Conservation (phyloP, 2,113 vertebrate species). For the Tringa solitaria region DNA sequence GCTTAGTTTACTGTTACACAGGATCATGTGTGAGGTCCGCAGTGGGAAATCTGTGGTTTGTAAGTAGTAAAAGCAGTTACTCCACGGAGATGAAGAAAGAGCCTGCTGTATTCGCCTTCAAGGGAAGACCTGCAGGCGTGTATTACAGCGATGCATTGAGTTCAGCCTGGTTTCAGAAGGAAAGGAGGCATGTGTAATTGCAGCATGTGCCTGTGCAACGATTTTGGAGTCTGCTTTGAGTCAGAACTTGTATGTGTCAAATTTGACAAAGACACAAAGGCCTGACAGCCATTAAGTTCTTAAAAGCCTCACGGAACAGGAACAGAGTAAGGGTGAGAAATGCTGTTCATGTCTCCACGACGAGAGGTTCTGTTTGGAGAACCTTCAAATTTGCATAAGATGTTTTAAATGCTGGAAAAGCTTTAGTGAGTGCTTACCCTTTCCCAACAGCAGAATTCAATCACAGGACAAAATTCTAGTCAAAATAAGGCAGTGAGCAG, state of each 20-base stretch:
- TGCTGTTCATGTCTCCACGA: fast-evolving
- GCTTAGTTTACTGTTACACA: background rate
- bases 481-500: background rate
- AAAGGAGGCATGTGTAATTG: background rate
- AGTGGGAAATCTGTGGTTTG: background rate
- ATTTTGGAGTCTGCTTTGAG: background rate
- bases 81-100: background rate
- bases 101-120: background rate
- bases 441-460: background rate
- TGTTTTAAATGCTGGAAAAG: background rate
- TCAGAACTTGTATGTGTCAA: background rate
- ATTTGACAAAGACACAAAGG: background rate
- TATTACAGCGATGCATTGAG: background rate
- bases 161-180: background rate
- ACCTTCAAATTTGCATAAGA: background rate
- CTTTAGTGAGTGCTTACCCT: background rate
- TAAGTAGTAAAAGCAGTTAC: background rate
- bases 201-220: background rate
- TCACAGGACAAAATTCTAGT: background rate
- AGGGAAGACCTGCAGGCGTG: background rate
- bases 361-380: background rate
- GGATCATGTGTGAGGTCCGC: background rate
- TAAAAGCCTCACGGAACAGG: background rate
- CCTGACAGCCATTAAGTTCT: background rate
- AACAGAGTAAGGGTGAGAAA: background rate